Evolutionary conservation across 2,113 vertebrate genomes (phyloP).

Genomic region (Ibidorhyncha struthersii): DNA sequence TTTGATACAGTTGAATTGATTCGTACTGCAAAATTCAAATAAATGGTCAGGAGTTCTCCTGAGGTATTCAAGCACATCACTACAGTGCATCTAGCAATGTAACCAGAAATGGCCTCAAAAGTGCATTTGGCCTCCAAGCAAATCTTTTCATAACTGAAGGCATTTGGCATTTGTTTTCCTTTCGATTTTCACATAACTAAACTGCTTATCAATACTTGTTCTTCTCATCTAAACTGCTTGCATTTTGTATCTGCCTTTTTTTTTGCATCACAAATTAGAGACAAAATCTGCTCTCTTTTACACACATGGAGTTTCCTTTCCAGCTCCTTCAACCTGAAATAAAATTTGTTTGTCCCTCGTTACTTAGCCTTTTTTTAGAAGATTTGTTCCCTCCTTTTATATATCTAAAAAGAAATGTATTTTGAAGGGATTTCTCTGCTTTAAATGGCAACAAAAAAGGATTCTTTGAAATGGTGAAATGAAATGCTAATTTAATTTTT

Average conservation of each 20-base stretch:
- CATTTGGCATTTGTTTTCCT: background rate
- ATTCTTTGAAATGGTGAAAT: background rate
- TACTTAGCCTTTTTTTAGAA: background rate
- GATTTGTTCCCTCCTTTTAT: background rate
- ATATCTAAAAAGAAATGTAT: background rate
- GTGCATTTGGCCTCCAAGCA: background rate
- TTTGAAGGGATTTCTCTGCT: background rate
- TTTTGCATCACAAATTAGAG: background rate
- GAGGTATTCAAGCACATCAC: background rate
- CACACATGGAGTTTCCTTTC: background rate
- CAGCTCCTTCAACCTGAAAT: background rate
- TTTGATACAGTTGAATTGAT: background rate
- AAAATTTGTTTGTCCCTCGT: background rate
- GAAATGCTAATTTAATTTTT: background rate
- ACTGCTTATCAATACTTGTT: background rate
- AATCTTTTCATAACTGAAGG: background rate
- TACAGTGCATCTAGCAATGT: background rate
- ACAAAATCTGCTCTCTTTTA: background rate
- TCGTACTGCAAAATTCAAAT: slow-evolving; percentile 4
- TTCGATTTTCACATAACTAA: background rate
- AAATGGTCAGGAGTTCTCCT: background rate
- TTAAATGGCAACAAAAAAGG: background rate
- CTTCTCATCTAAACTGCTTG: background rate
- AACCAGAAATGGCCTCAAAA: background rate
- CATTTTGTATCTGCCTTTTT: background rate